Evolutionary conservation across 2,113 vertebrate genomes (phyloP), one percentile per base, ranked within the genome.

Genomic region (Elephantulus edwardii): DNA sequence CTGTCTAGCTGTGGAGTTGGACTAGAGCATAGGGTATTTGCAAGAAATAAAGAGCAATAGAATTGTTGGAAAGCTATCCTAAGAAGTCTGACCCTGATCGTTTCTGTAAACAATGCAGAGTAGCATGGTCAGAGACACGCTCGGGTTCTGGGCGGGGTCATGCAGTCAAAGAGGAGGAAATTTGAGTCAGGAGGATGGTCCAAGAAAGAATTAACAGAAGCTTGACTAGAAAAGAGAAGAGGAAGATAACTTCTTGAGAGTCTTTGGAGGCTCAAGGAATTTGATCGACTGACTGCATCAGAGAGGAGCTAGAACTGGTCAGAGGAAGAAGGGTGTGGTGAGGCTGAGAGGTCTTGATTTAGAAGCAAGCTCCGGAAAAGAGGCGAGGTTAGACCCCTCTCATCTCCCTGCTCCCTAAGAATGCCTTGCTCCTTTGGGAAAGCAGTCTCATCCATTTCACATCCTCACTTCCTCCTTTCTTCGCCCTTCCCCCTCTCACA

Each of bases 381-480:
- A 33, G 48, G 22, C 8, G 5, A 14, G 33, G 9, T 1, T 6
- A 70, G 78, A 33, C 26, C 2, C 48, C 33, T n/a, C 50, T 79
- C 44, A 1, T 70, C 54, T 52, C 54, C 42, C 87, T 44, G 76
- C 72, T 66, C 83, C 74, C 22, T 3, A 16, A 6, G 58, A 76
- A 66, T 26, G 62, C 48, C 62, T 87, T 52, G 8, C 10, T n/a
- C n/a, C n/a, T n/a, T 76, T 60, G 88, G 81, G 76, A 87, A 78
- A 79, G 70, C 1, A 30, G 89, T 72, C 52, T 91, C 93, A 89
- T 94, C 74, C 82, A 1, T 66, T 56, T 90, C 83, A 76, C 30
- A 58, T 35, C 48, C 30, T 50, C 60, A 35, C 77, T 72, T 78
- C 92, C 88, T 77, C 66, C 33, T 88, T 76, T 71, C 90, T 64